Evolutionary conservation across 2,113 vertebrate species (phyloP).

Genomic region (Myotis lucifugus): DNA sequence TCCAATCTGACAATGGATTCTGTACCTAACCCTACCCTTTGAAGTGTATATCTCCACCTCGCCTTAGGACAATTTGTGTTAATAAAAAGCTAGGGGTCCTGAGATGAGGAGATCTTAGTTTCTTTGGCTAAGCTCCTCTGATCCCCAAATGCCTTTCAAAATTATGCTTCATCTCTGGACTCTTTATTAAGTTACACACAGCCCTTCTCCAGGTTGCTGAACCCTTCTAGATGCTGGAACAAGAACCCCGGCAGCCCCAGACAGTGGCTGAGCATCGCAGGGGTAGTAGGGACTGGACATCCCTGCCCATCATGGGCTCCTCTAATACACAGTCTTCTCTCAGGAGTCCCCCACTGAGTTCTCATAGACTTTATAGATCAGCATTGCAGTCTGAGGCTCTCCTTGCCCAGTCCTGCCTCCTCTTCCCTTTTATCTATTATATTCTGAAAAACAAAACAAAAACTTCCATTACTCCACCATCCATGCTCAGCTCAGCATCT

Average conservation of each 20-base stretch:
- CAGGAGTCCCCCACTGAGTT: not conserved
- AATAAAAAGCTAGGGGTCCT: too few species aligned
- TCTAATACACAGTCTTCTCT: not conserved
- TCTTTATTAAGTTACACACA: too few species aligned
- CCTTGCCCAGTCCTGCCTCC: not conserved
- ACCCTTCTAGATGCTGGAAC: too few species aligned
- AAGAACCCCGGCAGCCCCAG: not conserved
- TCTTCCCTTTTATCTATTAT: not conserved
- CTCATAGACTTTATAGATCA: not conserved
- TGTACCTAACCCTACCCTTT: too few species aligned
- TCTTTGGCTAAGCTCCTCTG: too few species aligned
- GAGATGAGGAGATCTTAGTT: too few species aligned
- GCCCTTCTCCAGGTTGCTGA: too few species aligned
- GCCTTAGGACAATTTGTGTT: too few species aligned
- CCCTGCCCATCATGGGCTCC: not conserved
- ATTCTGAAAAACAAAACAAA: not conserved
- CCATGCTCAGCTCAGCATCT: not conserved
- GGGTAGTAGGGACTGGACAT: not conserved
- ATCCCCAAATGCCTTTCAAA: too few species aligned
- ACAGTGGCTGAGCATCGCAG: rapidly evolving
- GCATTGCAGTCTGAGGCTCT: not conserved
- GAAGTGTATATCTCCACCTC: too few species aligned
- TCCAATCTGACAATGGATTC: too few species aligned
- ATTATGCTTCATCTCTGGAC: too few species aligned
- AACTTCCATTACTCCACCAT: not conserved